These are phyloP conservation scores for Trissonchulus latispiculum DNA, from an alignment of 2,888 invertebrate genomes.

Conservation along the genomic window DNA sequence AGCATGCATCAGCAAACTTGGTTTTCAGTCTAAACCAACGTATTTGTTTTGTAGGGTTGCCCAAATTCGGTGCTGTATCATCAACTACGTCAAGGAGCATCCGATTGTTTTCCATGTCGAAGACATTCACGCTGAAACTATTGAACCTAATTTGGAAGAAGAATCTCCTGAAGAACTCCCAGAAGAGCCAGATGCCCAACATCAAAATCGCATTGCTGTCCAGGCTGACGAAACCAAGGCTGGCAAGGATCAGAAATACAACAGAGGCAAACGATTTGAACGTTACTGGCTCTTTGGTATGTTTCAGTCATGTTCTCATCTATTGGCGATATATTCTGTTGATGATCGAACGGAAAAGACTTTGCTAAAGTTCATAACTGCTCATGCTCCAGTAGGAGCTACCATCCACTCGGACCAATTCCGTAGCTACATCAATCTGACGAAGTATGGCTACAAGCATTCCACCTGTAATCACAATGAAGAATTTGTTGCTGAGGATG, in stretches of 20 bases:
- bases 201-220: not conserved
- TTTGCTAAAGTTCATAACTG: not conserved
- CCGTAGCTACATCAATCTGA: not conserved
- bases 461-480: not conserved
- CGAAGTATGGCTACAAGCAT: not conserved
- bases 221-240: not conserved
- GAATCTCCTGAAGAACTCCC: too few relatives aligned
- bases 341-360: not conserved
- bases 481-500: not conserved
- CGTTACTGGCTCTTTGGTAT: not conserved
- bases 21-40: too few relatives aligned
- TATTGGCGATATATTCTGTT: not conserved
- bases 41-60: not conserved
- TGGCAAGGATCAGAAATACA: not conserved
- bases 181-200: not conserved
- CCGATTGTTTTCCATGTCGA: not conserved
- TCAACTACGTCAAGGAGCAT: not conserved
- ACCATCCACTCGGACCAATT: not conserved
- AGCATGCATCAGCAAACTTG: too few relatives aligned
- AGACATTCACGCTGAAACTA: not conserved
- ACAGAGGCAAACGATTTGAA: not conserved
- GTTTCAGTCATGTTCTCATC: not conserved
- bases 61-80: not conserved
- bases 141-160: too few relatives aligned
- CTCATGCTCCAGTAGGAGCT: not conserved